These are phyloP conservation scores for Xyrichtys novacula DNA, from an alignment of 2,797 vertebrate species.

Conservation along the genomic window DNA sequence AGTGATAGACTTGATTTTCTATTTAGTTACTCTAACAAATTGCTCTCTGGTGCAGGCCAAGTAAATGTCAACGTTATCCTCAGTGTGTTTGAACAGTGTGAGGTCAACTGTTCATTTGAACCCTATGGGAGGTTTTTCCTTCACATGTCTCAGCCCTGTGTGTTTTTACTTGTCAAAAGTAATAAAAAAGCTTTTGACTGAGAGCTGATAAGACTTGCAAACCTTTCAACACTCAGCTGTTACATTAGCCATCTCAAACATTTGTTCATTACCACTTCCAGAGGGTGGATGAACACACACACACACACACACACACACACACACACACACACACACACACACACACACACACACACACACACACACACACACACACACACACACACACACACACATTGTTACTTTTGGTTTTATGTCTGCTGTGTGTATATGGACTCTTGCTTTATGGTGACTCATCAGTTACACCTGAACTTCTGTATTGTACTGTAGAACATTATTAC, in stretches of 20 bases:
- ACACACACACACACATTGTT: background rate
- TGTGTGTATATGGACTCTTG: slow-evolving; percentile 3
- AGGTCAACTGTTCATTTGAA: slow-evolving; percentile 63
- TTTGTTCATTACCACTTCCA: slow-evolving; percentile 4
- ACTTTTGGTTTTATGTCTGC: too few species aligned
- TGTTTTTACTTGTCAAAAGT: slow-evolving; percentile 51
- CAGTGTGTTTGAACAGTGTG: slow-evolving; percentile 38
- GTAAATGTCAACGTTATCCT: slow-evolving; percentile 38
- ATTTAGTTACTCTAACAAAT: slow-evolving; percentile 45
- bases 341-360: background rate
- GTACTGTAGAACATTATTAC: slow-evolving; percentile 2
- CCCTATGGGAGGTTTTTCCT: slow-evolving; percentile 46
- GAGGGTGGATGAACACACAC: slow-evolving; percentile 1
- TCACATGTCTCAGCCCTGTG: slow-evolving; percentile 9
- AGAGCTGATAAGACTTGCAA: slow-evolving; percentile 37
- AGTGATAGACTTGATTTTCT: slow-evolving; percentile 60
- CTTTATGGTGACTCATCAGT: slow-evolving; percentile 42
- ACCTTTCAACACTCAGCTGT: slow-evolving; percentile 7
- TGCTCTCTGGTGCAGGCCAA: slow-evolving; percentile 48
- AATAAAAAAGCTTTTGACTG: slow-evolving; percentile 38
- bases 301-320: background rate
- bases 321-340: background rate
- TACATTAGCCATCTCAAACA: background rate
- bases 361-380: background rate
- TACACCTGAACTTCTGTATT: slow-evolving; percentile 7